phyloP scores from a whole-genome alignment of 2,888 invertebrate species.

The Carcina quercana region DNA sequence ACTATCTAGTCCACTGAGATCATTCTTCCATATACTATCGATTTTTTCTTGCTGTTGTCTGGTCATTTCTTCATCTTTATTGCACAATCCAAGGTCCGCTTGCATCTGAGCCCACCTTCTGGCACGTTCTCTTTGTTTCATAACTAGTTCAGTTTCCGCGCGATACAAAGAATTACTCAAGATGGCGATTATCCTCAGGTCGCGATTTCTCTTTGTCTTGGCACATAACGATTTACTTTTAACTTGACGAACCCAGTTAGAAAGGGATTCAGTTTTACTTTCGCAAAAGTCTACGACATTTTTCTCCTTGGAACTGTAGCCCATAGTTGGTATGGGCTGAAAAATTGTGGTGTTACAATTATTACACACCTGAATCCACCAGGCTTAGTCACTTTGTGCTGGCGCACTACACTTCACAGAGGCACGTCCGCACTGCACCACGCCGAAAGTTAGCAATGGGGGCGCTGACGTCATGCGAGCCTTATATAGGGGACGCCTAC shows the following conservation, averaged over 20 bases:
- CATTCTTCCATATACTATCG: conserved; percentile 72
- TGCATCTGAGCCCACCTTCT: conserved; percentile 75
- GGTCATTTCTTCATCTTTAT: conserved; percentile 60
- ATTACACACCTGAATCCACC: conserved; percentile 70
- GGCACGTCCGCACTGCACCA: conserved; percentile 43
- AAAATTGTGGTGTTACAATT: conserved; percentile 47
- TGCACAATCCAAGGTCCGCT: conserved; percentile 62
- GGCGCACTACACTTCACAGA: conserved; percentile 10
- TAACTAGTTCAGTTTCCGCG: conserved; percentile 75
- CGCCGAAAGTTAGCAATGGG: conserved; percentile 32
- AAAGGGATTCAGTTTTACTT: conserved; percentile 73
- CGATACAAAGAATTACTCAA: conserved; percentile 73
- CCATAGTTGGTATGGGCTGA: conserved; percentile 47
- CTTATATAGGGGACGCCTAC: conserved; percentile 42
- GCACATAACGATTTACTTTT: conserved; percentile 75
- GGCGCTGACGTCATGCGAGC: conserved; percentile 49
- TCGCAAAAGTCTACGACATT: conserved; percentile 66
- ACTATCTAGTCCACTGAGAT: conserved; percentile 77
- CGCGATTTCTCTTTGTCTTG: conserved; percentile 73
- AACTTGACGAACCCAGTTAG: conserved; percentile 78
- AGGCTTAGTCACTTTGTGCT: conserved; percentile 33
- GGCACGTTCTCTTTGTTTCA: conserved; percentile 77
- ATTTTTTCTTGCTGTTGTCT: conserved; percentile 60
- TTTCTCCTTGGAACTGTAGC: conserved; percentile 61
- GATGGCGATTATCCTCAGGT: conserved; percentile 78